phyloP scores from a whole-genome alignment of 1,140 invertebrate species.

The Phortica variegata region DNA sequence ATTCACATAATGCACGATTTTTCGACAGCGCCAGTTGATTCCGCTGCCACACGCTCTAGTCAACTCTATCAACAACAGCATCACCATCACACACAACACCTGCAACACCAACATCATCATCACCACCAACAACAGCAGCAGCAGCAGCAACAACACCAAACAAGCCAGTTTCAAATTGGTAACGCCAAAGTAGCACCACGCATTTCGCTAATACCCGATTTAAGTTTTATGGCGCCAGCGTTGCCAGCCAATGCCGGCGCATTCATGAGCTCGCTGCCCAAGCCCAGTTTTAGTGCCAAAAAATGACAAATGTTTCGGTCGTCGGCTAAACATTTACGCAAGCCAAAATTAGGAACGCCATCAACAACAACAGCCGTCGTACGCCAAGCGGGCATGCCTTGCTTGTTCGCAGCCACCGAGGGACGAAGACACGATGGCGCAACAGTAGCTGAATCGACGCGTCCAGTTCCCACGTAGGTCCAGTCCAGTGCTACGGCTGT shows the following conservation, averaged over 20 bases:
- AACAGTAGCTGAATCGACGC: too few species aligned
- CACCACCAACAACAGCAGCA: constrained; percentile 29
- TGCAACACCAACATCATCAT: constrained; percentile 27
- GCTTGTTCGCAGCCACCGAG: too few species aligned
- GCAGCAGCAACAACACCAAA: constrained; percentile 1
- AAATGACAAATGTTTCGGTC: constrained; percentile 47
- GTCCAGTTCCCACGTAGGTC: too few species aligned
- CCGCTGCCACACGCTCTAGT: background rate
- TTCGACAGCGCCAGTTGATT: constrained; percentile 34
- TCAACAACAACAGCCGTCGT: too few species aligned
- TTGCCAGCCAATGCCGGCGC: constrained; percentile 41
- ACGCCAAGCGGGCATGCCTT: too few species aligned
- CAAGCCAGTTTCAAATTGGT: constrained; percentile 43
- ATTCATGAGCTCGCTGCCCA: constrained; percentile 44
- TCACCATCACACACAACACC: constrained; percentile 3
- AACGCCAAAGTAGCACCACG: constrained; percentile 52
- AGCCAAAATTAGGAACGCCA: too few species aligned
- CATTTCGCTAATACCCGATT: constrained; percentile 58
- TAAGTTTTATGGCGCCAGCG: constrained; percentile 58
- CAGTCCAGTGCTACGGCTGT: too few species aligned
- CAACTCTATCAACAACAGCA: constrained; percentile 23
- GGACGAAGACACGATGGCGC: too few species aligned
- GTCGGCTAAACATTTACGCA: constrained; percentile 1
- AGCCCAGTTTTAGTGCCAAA: constrained; percentile 45
- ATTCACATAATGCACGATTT: constrained; percentile 55